phyloP scores from a whole-genome alignment of 2,113 vertebrate genomes.

The Tauraco erythrolophus region DNA sequence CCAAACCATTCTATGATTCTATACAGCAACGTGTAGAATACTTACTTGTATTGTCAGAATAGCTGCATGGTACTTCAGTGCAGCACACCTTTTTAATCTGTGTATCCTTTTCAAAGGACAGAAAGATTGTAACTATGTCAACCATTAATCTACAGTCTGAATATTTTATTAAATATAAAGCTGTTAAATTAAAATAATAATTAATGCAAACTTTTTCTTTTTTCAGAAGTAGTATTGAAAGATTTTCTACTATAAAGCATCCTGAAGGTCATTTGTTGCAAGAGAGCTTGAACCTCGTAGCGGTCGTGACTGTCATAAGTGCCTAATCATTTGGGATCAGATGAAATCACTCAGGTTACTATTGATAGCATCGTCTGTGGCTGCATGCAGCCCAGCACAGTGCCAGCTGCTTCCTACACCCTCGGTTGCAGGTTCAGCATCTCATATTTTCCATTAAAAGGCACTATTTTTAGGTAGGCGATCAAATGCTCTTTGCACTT shows the following conservation, averaged over 20 bases:
- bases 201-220: neutral
- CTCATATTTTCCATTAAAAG: constrained; percentile 22
- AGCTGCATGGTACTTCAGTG: neutral
- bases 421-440: neutral
- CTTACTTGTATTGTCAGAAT: no score
- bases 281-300: neutral
- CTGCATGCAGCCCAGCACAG: neutral
- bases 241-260: neutral
- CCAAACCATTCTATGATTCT: no score
- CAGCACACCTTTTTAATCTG: neutral
- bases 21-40: no score
- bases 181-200: neutral
- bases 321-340: neutral
- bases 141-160: neutral
- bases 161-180: neutral
- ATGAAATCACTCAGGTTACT: constrained; percentile 12
- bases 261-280: constrained; percentile 5
- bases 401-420: neutral
- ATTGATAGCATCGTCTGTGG: neutral
- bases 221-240: neutral
- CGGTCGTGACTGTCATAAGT: neutral
- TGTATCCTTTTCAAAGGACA: neutral
- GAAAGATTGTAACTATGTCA: neutral
- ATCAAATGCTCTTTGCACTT: constrained; percentile 38
- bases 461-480: constrained; percentile 13